Base-by-base conservation (phyloP, 2,888 invertebrate genomes). In the Hypomecis punctinalis region DNA sequence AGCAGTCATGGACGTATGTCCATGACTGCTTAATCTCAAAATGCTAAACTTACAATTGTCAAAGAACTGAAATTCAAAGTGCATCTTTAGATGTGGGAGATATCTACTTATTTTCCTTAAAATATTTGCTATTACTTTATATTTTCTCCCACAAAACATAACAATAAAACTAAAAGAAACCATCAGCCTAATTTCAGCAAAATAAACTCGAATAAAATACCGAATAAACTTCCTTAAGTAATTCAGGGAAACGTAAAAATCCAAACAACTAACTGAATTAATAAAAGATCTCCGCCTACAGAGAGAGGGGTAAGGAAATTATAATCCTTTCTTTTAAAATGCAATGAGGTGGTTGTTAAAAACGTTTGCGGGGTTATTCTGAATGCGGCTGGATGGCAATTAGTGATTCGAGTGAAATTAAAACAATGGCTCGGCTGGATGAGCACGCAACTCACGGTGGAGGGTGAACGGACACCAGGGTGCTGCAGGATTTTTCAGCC, bases 241-340 rank as follows among this genome's bases (percentile, higher is more conserved):
- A 74, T 77, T 74, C 74, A 71, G 71, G 71, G 66, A 69, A 69
- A 62, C 68, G 61, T 63, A 71, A 75, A 81, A 81, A 73, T 73
- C 78, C 76, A 78, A 83, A 82, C 82, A 86, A 82, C 80, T 78
- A 74, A 79, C 84, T 82, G 88, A 91, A 91, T 90, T 89, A 89
- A 90, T 90, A 89, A 91, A 89, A 81, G 84, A 83, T 77, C 82
- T 79, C 84, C 81, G 81, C 84, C 80, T 80, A 80, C 80, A 67
- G 76, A 76, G 74, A 77, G 77, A 66, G 47, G 65, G 85, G 84
- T 80, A 83, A 85, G 84, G 89, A 87, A 91, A 90, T 91, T 90
- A 91, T 91, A 91, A 92, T 91, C 92, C 88, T 90, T 92, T 92
- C 89, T 90, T 91, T 91, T 90, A 91, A 91, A 93, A 91, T 91